A percentile compares a stretch with the other conserved stretches of the same genome.
Conservation (phyloP, 2,797 vertebrate genomes). For the Tenualosa thibaudeaui region DNA sequence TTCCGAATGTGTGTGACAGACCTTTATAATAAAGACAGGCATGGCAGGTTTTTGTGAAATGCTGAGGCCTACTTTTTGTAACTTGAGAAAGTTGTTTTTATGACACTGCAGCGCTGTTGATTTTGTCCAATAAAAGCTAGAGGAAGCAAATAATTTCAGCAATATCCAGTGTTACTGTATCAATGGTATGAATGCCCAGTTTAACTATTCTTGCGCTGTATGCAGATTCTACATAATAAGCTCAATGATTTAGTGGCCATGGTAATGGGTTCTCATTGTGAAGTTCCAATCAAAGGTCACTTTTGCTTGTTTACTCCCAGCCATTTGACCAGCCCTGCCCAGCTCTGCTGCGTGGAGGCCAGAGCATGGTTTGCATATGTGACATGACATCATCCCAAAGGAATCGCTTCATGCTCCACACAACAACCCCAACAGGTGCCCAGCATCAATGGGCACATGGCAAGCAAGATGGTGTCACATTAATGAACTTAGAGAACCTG, state of each 20-base stretch:
- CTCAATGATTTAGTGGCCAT: conserved; percentile 24
- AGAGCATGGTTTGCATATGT: conserved; percentile 78
- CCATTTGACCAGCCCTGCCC: conserved; percentile 44
- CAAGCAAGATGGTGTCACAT: conserved; percentile 28
- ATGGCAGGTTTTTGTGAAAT: conserved; percentile 52
- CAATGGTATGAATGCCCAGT: not conserved
- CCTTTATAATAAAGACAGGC: conserved; percentile 41
- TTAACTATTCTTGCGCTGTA: not conserved
- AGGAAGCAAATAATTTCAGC: not conserved
- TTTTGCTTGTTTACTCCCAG: conserved; percentile 1
- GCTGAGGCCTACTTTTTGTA: conserved; percentile 28
- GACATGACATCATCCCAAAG: conserved; percentile 76
- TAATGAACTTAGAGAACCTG: conserved; percentile 42
- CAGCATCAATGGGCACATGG: conserved; percentile 54
- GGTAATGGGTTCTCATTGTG: conserved; percentile 33
- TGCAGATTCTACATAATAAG: not conserved
- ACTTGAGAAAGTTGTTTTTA: conserved; percentile 28
- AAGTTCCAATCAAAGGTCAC: conserved; percentile 6
- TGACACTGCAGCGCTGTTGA: not conserved
- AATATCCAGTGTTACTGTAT: not conserved
- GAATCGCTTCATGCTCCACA: conserved; percentile 67
- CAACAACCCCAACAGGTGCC: conserved; percentile 78
- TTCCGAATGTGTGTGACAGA: conserved; percentile 55
- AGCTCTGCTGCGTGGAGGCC: conserved; percentile 51
- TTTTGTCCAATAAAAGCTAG: not conserved